Conservation (phyloP, 2,113 vertebrate species). For the Mugil cephalus region DNA sequence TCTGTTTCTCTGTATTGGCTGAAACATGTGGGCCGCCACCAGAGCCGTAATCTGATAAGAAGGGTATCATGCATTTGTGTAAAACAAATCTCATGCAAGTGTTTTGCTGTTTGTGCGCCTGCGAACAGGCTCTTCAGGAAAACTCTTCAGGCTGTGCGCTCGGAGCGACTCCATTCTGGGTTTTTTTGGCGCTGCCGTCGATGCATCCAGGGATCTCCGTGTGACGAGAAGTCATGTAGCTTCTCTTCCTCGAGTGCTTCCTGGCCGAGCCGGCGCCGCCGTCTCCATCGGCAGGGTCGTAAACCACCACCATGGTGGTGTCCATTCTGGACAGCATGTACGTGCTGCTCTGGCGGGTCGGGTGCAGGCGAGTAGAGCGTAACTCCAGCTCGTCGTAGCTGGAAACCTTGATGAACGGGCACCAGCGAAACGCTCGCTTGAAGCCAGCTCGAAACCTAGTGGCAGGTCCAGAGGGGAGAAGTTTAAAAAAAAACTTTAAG, state of each 20-base stretch:
- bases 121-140: slow-evolving; percentile 76
- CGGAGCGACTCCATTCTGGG: slow-evolving; percentile 79
- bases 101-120: neutral
- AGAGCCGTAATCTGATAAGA: too few species aligned
- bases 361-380: slow-evolving; percentile 87
- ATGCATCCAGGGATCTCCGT: slow-evolving; percentile 71
- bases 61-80: slow-evolving; percentile 10
- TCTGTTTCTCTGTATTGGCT: too few species aligned
- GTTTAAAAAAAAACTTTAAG: neutral
- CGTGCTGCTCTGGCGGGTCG: slow-evolving; percentile 91
- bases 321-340: slow-evolving; percentile 94
- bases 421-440: slow-evolving; percentile 94
- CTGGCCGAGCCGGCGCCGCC: slow-evolving; percentile 69
- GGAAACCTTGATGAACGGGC: slow-evolving; percentile 93
- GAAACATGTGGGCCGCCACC: too few species aligned
- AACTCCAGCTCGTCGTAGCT: slow-evolving; percentile 93
- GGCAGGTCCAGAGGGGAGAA: neutral
- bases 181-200: slow-evolving; percentile 64
- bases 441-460: slow-evolving; percentile 95
- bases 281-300: slow-evolving; percentile 81
- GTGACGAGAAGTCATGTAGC: slow-evolving; percentile 78
- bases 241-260: slow-evolving; percentile 77
- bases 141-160: slow-evolving; percentile 85
- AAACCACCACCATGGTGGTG: slow-evolving; percentile 87
- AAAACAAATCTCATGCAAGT: slow-evolving; percentile 18